phyloP scores from a whole-genome alignment of 30 jellyfish, hydroid and myxozoan genomes.

The Cassiopea andromeda region DNA sequence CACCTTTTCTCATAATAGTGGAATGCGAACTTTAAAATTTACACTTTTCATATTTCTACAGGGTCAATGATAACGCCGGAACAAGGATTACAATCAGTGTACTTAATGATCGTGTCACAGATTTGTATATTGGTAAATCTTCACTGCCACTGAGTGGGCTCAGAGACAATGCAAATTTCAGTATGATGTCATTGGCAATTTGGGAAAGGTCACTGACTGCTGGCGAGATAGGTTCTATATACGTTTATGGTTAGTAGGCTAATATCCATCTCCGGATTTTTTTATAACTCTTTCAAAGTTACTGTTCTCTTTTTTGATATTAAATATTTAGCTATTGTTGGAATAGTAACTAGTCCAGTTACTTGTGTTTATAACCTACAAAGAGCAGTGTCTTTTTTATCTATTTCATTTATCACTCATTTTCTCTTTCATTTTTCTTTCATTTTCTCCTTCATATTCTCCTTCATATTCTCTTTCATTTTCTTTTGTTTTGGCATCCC shows the following conservation, averaged over 20 bases:
- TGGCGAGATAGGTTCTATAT: constrained; percentile 55
- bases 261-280: no score
- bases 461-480: no score
- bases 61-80: constrained; percentile 72
- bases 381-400: no score
- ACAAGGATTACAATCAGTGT: constrained; percentile 16
- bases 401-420: no score
- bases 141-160: constrained; percentile 22
- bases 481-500: no score
- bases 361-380: no score
- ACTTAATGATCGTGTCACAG: constrained; percentile 45
- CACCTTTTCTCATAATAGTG: neutral
- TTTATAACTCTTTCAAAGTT: no score
- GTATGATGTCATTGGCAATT: constrained; percentile 82
- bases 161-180: constrained; percentile 41
- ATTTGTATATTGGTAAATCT: constrained; percentile 64
- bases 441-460: no score
- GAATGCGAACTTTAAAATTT: neutral
- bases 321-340: no score
- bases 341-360: no score
- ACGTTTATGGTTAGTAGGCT: constrained; percentile 53
- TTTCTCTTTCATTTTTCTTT: no score
- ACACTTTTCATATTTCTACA: neutral
- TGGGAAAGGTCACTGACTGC: constrained; percentile 60
- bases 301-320: no score